phyloP scores from a whole-genome alignment of 2,113 vertebrate species.

The Actenoides hombroni region DNA sequence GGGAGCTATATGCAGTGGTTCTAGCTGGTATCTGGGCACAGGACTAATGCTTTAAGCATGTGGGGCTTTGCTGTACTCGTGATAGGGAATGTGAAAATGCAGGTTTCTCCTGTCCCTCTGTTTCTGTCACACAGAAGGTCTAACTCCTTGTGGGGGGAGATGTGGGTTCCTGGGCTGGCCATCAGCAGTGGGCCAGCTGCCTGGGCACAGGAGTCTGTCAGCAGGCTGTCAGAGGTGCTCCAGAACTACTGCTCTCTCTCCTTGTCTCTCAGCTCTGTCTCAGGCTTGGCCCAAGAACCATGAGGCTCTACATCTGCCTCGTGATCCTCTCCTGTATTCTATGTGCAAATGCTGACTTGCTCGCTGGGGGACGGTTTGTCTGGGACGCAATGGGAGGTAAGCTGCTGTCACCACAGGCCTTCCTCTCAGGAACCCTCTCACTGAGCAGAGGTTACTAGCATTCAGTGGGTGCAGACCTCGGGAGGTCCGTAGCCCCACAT shows the following conservation, averaged over 20 bases:
- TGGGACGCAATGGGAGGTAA: constrained; percentile 7
- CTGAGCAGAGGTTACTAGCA: neutral
- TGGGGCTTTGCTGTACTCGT: neutral
- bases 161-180: neutral
- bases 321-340: neutral
- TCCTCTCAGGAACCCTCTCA: neutral
- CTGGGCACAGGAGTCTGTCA: neutral
- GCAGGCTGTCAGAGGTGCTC: neutral
- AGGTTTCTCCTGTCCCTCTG: neutral
- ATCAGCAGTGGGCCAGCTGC: neutral
- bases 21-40: neutral
- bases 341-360: neutral
- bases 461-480: accelerated
- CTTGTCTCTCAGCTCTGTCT: neutral
- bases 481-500: accelerated
- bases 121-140: neutral
- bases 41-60: neutral
- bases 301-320: neutral
- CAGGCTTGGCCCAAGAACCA: neutral
- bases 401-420: neutral
- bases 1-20: neutral
- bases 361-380: neutral
- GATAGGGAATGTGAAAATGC: neutral
- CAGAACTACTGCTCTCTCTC: neutral
- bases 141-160: neutral